Evolutionary conservation across 2,888 invertebrate genomes (phyloP).

Genomic region (Drosophila rellima): DNA sequence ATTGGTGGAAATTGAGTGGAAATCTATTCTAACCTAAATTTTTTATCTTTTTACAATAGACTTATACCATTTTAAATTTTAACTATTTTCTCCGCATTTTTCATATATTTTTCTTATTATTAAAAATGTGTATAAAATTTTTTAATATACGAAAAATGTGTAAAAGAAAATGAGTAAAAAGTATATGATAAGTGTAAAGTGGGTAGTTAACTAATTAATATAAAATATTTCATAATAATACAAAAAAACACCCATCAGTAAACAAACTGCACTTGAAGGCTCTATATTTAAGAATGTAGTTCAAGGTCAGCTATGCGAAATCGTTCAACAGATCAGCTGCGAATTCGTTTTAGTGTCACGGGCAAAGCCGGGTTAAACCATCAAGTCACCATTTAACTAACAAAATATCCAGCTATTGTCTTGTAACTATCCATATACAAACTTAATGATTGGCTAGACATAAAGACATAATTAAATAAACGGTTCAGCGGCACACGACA

Average conservation of each 20-base stretch:
- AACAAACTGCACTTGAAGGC: not conserved
- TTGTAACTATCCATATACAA: not conserved
- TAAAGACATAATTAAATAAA: not conserved
- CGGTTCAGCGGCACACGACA: conserved; percentile 28
- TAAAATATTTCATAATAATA: not conserved
- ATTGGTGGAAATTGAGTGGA: no score
- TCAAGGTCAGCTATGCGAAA: conserved; percentile 3
- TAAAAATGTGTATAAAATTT: no score
- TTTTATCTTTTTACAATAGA: no score
- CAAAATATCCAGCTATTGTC: conserved; percentile 14
- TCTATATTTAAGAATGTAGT: not conserved
- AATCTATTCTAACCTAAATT: no score
- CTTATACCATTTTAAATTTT: no score
- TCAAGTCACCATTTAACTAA: not conserved
- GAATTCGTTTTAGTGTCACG: conserved; percentile 7
- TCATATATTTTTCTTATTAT: no score
- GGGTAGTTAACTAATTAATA: no score
- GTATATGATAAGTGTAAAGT: no score
- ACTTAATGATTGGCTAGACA: not conserved
- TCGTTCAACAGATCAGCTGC: not conserved
- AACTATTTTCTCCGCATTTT: no score
- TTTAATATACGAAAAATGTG: no score
- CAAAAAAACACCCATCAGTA: not conserved
- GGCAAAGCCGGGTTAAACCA: conserved; percentile 12
- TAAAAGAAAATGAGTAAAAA: no score